Percentiles rank a stretch among this genome's conserved stretches.
Conservation (phyloP, 1,140 invertebrate genomes). For the Pogonomyrmex barbatus region DNA sequence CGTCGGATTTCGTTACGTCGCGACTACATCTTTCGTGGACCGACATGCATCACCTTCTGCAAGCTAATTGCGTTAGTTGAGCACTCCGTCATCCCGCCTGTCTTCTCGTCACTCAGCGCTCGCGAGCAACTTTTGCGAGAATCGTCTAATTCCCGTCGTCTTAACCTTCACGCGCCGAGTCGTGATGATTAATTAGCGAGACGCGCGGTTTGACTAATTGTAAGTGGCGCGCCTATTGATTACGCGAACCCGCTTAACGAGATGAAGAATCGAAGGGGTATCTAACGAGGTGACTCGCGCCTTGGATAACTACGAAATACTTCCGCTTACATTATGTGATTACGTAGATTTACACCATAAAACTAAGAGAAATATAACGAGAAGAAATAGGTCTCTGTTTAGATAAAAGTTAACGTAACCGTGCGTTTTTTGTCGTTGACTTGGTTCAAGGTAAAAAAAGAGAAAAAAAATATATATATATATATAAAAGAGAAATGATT, state of each 20-base stretch:
- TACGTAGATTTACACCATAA: background rate
- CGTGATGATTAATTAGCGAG: conserved; percentile 53
- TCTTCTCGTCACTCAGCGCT: conserved; percentile 45
- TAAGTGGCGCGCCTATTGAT: conserved; percentile 31
- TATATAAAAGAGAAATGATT: background rate
- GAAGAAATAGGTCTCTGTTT: background rate
- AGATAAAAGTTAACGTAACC: background rate
- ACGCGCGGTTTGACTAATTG: conserved; percentile 34
- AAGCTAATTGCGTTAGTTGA: conserved; percentile 64
- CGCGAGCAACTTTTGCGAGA: conserved; percentile 53
- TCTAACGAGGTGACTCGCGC: background rate
- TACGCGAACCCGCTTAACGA: background rate
- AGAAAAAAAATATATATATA: no score
- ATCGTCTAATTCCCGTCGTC: conserved; percentile 42
- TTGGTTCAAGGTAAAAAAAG: no score
- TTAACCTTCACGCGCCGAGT: conserved; percentile 15
- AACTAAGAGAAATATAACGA: background rate
- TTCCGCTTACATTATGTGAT: background rate
- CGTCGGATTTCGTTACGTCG: conserved; percentile 52
- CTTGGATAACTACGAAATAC: background rate
- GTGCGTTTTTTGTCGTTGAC: no score
- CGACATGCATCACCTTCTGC: conserved; percentile 29
- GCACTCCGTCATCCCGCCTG: conserved; percentile 52
- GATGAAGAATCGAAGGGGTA: background rate
- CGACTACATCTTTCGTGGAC: conserved; percentile 1